A percentile compares a stretch with the other conserved stretches of the same genome.
phyloP scores from a whole-genome alignment of 2,113 vertebrate genomes.

The Microcebus griseorufus region DNA sequence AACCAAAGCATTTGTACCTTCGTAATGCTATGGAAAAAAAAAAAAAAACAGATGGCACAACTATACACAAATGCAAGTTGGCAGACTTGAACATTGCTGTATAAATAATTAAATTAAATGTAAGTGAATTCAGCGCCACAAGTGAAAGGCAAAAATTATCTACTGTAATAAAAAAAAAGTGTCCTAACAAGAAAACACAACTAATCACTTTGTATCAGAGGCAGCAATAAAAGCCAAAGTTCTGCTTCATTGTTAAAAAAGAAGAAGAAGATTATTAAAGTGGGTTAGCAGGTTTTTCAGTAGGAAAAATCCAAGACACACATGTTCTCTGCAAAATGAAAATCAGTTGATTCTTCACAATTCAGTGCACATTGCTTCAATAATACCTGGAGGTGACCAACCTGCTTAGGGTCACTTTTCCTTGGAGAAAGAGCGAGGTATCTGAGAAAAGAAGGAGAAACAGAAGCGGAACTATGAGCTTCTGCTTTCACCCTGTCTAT shows the following conservation, averaged over 20 bases:
- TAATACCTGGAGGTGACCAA: not conserved
- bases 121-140: too few relatives aligned
- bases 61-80: too few relatives aligned
- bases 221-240: conserved; percentile 56
- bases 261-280: not conserved
- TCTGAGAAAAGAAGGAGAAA: not conserved
- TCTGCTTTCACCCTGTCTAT: not conserved
- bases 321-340: not conserved
- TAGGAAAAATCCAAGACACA: not conserved
- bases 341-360: not conserved
- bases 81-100: too few relatives aligned
- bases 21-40: too few relatives aligned
- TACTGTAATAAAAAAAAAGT: too few relatives aligned
- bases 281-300: not conserved
- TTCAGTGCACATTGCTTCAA: not conserved
- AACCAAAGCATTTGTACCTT: too few relatives aligned
- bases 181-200: not conserved
- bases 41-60: too few relatives aligned
- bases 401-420: not conserved
- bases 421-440: not conserved
- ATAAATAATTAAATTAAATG: too few relatives aligned
- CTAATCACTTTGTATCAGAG: conserved; percentile 62
- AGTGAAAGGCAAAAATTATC: too few relatives aligned
- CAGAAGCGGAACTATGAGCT: not conserved
- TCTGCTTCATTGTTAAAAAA: conserved; percentile 48